Conservation (phyloP, 2,797 vertebrate species). For the Chaetophractus vellerosus region DNA sequence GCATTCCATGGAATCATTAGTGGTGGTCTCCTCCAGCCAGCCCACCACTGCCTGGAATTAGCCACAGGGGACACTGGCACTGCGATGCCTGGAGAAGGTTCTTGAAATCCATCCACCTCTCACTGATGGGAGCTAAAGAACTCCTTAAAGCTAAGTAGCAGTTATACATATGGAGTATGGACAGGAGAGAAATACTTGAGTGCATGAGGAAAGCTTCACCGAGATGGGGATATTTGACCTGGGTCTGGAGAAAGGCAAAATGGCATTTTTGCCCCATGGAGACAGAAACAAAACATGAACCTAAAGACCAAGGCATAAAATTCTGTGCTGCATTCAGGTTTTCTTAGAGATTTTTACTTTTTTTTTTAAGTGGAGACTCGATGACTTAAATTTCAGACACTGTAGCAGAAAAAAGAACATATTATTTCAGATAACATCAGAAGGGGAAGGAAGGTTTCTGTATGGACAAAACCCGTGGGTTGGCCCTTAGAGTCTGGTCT, state of each 20-base stretch:
- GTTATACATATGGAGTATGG: neutral
- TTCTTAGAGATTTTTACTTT: neutral
- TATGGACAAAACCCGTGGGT: neutral
- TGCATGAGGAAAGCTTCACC: neutral
- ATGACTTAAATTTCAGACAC: neutral
- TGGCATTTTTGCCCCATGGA: neutral
- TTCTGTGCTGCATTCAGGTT: neutral
- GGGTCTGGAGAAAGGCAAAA: neutral
- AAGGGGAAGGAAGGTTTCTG: neutral
- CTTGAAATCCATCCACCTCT: neutral
- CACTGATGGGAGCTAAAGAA: neutral
- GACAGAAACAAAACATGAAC: neutral
- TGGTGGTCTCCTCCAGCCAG: neutral
- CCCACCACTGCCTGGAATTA: neutral
- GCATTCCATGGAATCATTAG: neutral
- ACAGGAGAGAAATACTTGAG: neutral
- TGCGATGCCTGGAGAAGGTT: neutral
- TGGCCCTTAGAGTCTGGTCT: neutral
- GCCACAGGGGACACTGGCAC: neutral
- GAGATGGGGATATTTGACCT: neutral
- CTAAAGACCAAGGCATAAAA: neutral
- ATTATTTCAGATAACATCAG: neutral
- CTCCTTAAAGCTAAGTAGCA: neutral
- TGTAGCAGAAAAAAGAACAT: neutral
- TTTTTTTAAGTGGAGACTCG: neutral